Evolutionary conservation across 1,140 invertebrate species (phyloP).

Genomic region (Neuroterus valhalla): DNA sequence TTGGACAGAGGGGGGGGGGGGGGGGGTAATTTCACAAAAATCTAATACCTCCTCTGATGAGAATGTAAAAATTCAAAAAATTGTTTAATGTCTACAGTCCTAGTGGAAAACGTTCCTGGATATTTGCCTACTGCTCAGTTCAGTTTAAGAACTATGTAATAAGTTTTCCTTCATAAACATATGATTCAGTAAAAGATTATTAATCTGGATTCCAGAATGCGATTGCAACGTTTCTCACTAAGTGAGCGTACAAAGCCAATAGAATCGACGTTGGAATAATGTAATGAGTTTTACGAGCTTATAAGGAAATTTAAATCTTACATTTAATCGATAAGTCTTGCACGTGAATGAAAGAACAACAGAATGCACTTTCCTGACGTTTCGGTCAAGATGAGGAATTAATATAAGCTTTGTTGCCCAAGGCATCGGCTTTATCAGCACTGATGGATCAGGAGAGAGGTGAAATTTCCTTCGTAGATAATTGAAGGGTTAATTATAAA

Average conservation of each 20-base stretch:
- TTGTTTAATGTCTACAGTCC: too few relatives aligned
- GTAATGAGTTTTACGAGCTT: slow-evolving; percentile 24
- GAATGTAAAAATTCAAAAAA: not conserved
- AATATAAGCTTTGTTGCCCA: slow-evolving; percentile 3
- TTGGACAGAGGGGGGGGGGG: too few relatives aligned
- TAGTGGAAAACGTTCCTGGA: too few relatives aligned
- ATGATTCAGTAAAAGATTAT: not conserved
- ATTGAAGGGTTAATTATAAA: slow-evolving; percentile 63
- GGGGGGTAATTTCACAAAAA: too few relatives aligned
- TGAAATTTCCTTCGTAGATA: slow-evolving; percentile 42
- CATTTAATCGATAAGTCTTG: slow-evolving; percentile 4
- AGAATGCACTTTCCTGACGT: slow-evolving; percentile 17
- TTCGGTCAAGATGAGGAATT: slow-evolving; percentile 24
- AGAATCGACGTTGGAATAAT: slow-evolving; percentile 8
- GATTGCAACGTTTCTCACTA: not conserved
- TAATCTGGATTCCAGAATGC: not conserved
- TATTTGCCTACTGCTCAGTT: too few relatives aligned
- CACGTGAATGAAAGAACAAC: slow-evolving; percentile 6
- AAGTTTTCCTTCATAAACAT: too few relatives aligned
- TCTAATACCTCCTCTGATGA: too few relatives aligned
- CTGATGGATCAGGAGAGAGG: slow-evolving; percentile 11
- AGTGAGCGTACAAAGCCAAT: not conserved
- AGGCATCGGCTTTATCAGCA: slow-evolving; percentile 1
- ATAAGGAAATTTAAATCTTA: slow-evolving; percentile 5
- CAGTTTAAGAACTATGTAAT: too few relatives aligned